These are phyloP conservation scores for Altica lythri DNA, from an alignment of 2,888 invertebrate species.

Conservation along the genomic window DNA sequence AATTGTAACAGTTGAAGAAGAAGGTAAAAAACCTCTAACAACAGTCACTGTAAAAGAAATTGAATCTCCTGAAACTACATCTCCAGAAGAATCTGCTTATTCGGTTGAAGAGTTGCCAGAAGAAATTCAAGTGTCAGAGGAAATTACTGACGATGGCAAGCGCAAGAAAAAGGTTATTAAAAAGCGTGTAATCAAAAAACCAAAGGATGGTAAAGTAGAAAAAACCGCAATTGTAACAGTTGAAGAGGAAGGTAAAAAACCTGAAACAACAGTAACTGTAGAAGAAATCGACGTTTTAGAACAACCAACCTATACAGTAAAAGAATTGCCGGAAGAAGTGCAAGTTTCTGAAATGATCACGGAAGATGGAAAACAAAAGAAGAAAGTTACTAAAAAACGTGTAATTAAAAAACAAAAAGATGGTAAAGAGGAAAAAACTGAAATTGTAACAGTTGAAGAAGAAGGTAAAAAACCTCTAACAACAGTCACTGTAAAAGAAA, in stretches of 20 bases:
- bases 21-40: slow-evolving; percentile 33
- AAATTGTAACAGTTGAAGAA: slow-evolving; percentile 51
- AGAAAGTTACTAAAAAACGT: too few species aligned
- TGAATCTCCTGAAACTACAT: slow-evolving; percentile 35
- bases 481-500: slow-evolving; percentile 46
- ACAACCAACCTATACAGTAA: too few species aligned
- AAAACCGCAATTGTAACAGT: slow-evolving; percentile 45
- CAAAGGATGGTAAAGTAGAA: slow-evolving; percentile 44
- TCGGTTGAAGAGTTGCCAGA: slow-evolving; percentile 41
- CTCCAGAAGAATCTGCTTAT: slow-evolving; percentile 38
- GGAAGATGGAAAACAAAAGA: slow-evolving; percentile 54
- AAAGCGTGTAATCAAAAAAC: slow-evolving; percentile 48
- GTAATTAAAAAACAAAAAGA: too few species aligned
- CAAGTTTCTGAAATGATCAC: too few species aligned
- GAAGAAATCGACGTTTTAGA: too few species aligned
- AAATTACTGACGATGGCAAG: slow-evolving; percentile 39
- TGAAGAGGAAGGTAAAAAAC: slow-evolving; percentile 52
- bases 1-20: slow-evolving; percentile 51
- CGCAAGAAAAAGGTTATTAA: slow-evolving; percentile 45
- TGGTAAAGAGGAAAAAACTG: slow-evolving; percentile 46
- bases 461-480: slow-evolving; percentile 35
- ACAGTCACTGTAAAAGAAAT: slow-evolving; percentile 47
- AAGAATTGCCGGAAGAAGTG: too few species aligned
- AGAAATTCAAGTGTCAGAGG: slow-evolving; percentile 40
- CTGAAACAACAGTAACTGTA: slow-evolving; percentile 58